phyloP scores from a whole-genome alignment of 2,888 invertebrate genomes.

The Amitus sp. region DNA sequence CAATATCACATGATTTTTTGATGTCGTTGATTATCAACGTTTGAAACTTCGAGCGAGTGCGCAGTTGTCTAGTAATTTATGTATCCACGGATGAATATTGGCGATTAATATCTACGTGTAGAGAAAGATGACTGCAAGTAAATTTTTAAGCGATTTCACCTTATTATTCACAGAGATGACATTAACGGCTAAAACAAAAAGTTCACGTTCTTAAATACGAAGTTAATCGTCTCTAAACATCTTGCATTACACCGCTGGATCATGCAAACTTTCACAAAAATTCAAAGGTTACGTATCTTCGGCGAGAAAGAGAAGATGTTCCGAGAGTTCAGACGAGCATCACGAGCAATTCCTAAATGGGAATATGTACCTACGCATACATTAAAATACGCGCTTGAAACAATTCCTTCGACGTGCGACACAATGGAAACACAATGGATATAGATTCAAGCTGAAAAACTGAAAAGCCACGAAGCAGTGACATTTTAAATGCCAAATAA shows the following conservation, averaged over 20 bases:
- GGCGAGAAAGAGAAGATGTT: constrained; percentile 29
- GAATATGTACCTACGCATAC: constrained; percentile 9
- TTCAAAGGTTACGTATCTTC: constrained; percentile 9
- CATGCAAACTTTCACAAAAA: constrained; percentile 37
- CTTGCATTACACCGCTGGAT: constrained; percentile 11
- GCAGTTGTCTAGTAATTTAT: no score
- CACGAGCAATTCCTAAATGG: constrained; percentile 15
- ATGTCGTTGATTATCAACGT: no score
- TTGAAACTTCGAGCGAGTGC: no score
- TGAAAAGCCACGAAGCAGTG: no score
- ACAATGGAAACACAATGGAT: no score
- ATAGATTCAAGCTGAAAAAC: no score
- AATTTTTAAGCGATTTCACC: background rate
- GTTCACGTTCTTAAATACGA: constrained; percentile 3
- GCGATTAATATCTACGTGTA: no score
- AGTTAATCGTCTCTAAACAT: background rate
- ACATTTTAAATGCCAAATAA: no score
- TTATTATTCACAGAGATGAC: constrained; percentile 1
- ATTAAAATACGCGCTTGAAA: constrained; percentile 13
- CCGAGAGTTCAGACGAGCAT: background rate
- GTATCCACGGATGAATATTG: no score
- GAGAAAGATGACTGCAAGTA: no score
- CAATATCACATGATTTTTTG: no score
- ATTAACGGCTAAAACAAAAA: constrained; percentile 1
- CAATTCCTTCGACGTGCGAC: no score